Evolutionary conservation across 2,113 vertebrate genomes (phyloP).

Genomic region (Myiopsitta monachus): DNA sequence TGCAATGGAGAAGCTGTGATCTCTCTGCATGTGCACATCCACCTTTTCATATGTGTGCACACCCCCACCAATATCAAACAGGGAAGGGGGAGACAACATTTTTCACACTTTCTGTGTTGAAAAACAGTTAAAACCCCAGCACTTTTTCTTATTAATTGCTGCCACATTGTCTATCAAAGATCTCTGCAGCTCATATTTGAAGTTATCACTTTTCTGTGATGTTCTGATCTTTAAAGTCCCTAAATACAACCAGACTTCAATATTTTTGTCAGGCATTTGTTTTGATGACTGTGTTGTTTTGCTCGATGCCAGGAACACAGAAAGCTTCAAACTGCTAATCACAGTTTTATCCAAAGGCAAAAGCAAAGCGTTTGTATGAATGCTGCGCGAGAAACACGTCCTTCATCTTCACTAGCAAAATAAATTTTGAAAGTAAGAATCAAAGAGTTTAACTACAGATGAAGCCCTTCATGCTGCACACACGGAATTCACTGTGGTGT

Average conservation of each 20-base stretch:
- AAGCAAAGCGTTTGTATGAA: constrained; percentile 14
- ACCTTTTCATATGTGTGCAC: not conserved
- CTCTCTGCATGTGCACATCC: not conserved
- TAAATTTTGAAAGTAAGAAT: constrained; percentile 62
- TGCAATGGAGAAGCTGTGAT: not conserved
- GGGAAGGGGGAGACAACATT: not conserved
- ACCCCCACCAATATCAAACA: not conserved
- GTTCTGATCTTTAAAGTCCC: constrained; percentile 5
- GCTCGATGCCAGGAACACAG: not conserved
- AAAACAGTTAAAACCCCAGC: not conserved
- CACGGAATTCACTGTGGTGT: not conserved
- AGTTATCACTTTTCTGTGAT: not conserved
- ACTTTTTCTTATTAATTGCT: not conserved
- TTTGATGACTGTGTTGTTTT: constrained; percentile 33
- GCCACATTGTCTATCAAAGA: not conserved
- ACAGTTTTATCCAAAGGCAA: constrained; percentile 11
- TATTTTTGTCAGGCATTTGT: constrained; percentile 47
- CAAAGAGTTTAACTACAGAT: constrained; percentile 51
- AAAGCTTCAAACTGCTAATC: constrained; percentile 40
- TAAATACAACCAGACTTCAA: constrained; percentile 6
- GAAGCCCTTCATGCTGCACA: not conserved
- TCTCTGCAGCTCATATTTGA: not conserved
- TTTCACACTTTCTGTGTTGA: not conserved
- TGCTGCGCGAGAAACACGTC: not conserved
- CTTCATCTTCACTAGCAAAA: constrained; percentile 52